Evolutionary conservation across 92 coral and sea anemone species (phyloP), one percentile per base, ranked within the genome.

Genomic region (Blastomussa wellsi): DNA sequence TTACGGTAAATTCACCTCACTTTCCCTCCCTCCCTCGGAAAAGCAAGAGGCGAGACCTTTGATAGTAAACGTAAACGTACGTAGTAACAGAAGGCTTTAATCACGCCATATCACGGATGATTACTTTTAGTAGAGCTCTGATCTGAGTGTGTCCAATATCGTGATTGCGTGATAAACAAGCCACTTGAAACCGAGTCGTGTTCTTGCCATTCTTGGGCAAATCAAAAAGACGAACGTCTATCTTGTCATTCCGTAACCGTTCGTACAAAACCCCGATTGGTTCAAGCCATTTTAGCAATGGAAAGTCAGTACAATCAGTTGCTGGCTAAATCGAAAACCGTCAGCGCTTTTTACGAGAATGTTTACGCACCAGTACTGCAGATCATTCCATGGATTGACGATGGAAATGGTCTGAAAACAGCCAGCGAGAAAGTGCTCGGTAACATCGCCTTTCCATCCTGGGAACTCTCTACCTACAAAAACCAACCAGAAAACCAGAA

Each of bases 361-460:
- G 88, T 90, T 41, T 90, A 90, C 77, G 88, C 93, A 0, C 93
- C 90, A 20, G 80, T 73, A 7, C 44, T 90, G 85, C 93, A 90
- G 85, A 87, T 90, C 7, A 86, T 90, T 65, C 93, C 93, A 28
- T 90, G 93, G 93, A 28, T 90, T 66, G 85, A 86, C 81, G 67
- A 90, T n/a, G 90, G 79, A 77, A 82, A 77, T 47, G 93, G 85
- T 29, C 83, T 90, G 33, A 90, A 87, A 85, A 77, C 77, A 41
- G 88, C 88, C 32, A 82, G 90, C 80, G 93, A 90, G 87, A 87
- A 86, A 82, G 90, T 90, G 42, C 90, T 90, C 42, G 88, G 88
- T 65, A 87, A 86, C 57, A 12, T 90, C 28, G 90, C 93, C 42
- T 90, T 87, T 82, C 90, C 93, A 78, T 85, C 85, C 72, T 90